Conservation (phyloP, 2,113 vertebrate genomes). For the Dryoscopus gambensis region DNA sequence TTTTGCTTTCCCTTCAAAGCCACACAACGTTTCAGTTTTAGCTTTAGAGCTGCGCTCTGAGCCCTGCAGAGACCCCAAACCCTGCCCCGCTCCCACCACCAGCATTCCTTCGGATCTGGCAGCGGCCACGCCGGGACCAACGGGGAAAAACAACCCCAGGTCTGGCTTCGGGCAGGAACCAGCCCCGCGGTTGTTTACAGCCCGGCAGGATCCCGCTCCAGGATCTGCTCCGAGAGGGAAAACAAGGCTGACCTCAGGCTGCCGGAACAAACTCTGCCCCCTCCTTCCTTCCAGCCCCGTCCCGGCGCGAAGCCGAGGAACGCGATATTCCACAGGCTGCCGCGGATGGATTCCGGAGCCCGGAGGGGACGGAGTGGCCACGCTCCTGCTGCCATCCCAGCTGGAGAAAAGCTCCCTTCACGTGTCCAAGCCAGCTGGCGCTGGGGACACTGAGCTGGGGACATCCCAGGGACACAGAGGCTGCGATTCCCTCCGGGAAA, state of each 20-base stretch:
- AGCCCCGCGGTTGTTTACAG: background rate
- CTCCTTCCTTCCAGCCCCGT: background rate
- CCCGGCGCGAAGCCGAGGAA: background rate
- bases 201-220: background rate
- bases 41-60: background rate
- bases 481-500: background rate
- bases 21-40: accelerated
- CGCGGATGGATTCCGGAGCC: background rate
- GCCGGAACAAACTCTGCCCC: background rate
- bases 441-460: background rate
- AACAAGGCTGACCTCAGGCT: constrained; percentile 14
- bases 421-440: no score
- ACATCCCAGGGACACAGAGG: accelerated
- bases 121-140: background rate
- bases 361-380: no score
- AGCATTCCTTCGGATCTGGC: background rate
- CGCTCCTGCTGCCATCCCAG: background rate
- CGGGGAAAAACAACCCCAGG: background rate
- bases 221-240: background rate
- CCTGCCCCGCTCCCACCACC: background rate
- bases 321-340: background rate
- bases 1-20: background rate
- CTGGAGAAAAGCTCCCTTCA: no score
- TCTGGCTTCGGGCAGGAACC: background rate
- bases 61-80: no score